These are phyloP conservation scores for Acromyrmex charruanus DNA, from an alignment of 1,140 invertebrate species.

Conservation along the genomic window DNA sequence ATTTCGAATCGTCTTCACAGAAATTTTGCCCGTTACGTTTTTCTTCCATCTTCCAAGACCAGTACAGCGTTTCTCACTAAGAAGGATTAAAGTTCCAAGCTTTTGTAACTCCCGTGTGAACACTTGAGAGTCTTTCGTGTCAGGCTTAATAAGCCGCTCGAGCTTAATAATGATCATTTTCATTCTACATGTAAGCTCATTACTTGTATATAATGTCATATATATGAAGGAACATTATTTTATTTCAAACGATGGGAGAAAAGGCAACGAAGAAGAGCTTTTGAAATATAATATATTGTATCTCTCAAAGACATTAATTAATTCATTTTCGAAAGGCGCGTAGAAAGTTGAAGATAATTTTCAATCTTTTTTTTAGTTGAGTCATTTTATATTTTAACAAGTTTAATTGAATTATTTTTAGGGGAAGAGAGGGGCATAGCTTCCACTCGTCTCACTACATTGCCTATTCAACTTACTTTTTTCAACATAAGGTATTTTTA, in stretches of 20 bases:
- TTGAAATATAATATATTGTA: not conserved
- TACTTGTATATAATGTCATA: constrained; percentile 50
- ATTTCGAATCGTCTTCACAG: not conserved
- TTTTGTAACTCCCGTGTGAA: not conserved
- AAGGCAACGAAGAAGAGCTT: constrained; percentile 23
- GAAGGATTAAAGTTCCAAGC: not conserved
- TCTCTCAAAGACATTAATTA: not conserved
- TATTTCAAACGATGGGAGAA: not conserved
- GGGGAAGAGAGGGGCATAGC: not conserved
- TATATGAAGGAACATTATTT: not conserved
- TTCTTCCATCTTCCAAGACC: not conserved
- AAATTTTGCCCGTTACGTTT: not conserved
- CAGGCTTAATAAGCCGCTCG: not conserved
- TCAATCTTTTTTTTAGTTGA: constrained; percentile 6
- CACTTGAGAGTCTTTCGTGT: constrained; percentile 12
- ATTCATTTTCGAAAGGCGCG: not conserved
- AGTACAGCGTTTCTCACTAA: not conserved
- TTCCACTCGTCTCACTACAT: not conserved
- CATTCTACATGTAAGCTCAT: constrained; percentile 33
- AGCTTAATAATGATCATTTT: constrained; percentile 55
- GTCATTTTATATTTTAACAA: constrained; percentile 1
- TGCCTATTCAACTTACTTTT: constrained; percentile 10
- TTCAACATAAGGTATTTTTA: constrained; percentile 14
- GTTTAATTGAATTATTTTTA: not conserved
- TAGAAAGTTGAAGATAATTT: not conserved